Percentiles rank a stretch among this genome's conserved stretches.
phyloP scores from a whole-genome alignment of 2,888 invertebrate species.

The Ophion slaviceki region DNA sequence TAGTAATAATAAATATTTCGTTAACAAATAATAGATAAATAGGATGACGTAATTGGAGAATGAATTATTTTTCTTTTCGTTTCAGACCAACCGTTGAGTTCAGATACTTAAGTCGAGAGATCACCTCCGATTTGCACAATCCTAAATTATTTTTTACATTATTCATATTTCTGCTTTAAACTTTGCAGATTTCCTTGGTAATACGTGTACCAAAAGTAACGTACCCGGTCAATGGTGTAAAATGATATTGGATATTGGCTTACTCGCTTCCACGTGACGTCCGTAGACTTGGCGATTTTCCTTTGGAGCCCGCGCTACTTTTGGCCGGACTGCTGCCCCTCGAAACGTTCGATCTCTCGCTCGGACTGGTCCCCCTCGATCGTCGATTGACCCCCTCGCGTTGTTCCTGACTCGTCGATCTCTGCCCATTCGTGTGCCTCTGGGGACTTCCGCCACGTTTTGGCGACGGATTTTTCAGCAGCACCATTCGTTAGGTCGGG shows the following conservation, averaged over 20 bases:
- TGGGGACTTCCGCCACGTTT: constrained; percentile 75
- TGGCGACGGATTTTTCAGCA: constrained; percentile 77
- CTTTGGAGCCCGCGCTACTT: constrained; percentile 70
- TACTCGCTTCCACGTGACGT: constrained; percentile 84
- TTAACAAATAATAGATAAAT: too few species aligned
- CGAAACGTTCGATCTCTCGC: constrained; percentile 73
- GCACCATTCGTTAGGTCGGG: constrained; percentile 77
- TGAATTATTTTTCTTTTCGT: too few species aligned
- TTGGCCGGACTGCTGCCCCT: constrained; percentile 82
- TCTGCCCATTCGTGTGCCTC: constrained; percentile 67
- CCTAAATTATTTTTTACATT: too few species aligned
- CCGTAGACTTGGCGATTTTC: constrained; percentile 72
- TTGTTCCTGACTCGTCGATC: constrained; percentile 50
- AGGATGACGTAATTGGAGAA: too few species aligned
- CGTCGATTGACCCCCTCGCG: constrained; percentile 60
- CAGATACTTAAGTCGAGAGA: too few species aligned
- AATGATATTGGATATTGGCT: constrained; percentile 71
- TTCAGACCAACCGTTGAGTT: too few species aligned
- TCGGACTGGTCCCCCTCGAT: constrained; percentile 77
- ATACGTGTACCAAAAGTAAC: too few species aligned
- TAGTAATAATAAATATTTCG: too few species aligned
- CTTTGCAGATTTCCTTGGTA: too few species aligned
- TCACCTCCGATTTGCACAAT: too few species aligned
- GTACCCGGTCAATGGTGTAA: too few species aligned
- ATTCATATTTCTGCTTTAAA: too few species aligned